These are phyloP conservation scores for Mesocentrotus franciscanus DNA, from an alignment of 53 echinoderm and acorn worm species.

Conservation along the genomic window DNA sequence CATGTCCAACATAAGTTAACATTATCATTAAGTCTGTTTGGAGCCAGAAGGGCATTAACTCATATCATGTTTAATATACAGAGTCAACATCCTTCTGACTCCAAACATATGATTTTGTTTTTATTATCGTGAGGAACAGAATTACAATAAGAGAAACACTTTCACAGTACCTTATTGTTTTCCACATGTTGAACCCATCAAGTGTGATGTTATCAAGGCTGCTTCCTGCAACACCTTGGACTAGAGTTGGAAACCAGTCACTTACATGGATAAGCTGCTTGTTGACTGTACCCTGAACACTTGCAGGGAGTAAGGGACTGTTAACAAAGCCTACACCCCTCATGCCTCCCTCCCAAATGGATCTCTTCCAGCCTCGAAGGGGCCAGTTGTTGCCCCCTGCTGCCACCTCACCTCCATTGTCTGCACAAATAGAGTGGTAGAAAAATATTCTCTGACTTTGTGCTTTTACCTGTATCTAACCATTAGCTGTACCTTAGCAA, in stretches of 20 bases:
- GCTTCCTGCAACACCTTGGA: constrained; percentile 81
- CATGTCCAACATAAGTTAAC: too few species aligned
- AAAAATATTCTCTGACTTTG: too few species aligned
- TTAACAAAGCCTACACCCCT: constrained; percentile 81
- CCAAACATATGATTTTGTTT: too few species aligned
- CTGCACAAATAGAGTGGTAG: constrained; percentile 26
- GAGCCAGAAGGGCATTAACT: too few species aligned
- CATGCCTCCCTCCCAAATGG: constrained; percentile 82
- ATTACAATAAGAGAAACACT: background rate
- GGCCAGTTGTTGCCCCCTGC: constrained; percentile 85
- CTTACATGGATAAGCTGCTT: constrained; percentile 86
- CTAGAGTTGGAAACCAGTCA: constrained; percentile 93
- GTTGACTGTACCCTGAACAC: constrained; percentile 78
- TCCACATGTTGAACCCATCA: constrained; percentile 87
- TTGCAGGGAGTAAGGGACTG: constrained; percentile 75
- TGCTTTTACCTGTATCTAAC: too few species aligned
- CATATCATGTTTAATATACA: too few species aligned
- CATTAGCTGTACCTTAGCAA: too few species aligned
- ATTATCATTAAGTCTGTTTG: too few species aligned
- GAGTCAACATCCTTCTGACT: too few species aligned
- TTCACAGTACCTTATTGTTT: constrained; percentile 72
- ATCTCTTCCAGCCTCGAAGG: constrained; percentile 76
- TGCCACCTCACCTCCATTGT: constrained; percentile 76
- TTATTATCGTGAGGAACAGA: too few species aligned
- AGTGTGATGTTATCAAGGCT: constrained; percentile 69